Conservation (phyloP, 2,113 vertebrate genomes). For the Saimiri boliviensis region DNA sequence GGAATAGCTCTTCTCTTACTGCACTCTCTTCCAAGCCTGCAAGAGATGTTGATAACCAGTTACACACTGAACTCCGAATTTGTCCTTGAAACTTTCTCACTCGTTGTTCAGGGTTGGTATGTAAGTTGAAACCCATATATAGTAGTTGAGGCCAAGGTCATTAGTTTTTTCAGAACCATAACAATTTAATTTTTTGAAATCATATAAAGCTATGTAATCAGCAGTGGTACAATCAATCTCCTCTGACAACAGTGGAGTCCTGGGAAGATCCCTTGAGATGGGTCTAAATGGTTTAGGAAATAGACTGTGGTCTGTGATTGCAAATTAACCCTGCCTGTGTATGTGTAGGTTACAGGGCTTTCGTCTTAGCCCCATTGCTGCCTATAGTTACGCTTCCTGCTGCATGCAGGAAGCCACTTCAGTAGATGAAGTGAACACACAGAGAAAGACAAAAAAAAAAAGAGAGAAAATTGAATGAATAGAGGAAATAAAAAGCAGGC, state of each 20-base stretch:
- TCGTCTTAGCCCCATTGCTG: not conserved
- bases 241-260: too few species aligned
- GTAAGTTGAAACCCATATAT: not conserved
- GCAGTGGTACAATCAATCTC: not conserved
- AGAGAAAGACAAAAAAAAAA: not conserved
- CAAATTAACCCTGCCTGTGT: not conserved
- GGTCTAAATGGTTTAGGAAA: not conserved
- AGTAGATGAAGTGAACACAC: not conserved
- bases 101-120: not conserved
- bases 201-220: not conserved
- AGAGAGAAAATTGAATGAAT: not conserved
- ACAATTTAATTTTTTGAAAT: not conserved
- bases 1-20: not conserved
- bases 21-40: not conserved
- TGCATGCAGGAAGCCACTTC: not conserved
- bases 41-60: not conserved
- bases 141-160: not conserved
- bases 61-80: not conserved
- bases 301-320: not conserved
- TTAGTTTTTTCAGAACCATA: not conserved
- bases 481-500: not conserved
- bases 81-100: not conserved
- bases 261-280: not conserved
- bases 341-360: not conserved
- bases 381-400: not conserved